Conservation (phyloP, 2,888 invertebrate species). For the Ganaspis brasiliensis region DNA sequence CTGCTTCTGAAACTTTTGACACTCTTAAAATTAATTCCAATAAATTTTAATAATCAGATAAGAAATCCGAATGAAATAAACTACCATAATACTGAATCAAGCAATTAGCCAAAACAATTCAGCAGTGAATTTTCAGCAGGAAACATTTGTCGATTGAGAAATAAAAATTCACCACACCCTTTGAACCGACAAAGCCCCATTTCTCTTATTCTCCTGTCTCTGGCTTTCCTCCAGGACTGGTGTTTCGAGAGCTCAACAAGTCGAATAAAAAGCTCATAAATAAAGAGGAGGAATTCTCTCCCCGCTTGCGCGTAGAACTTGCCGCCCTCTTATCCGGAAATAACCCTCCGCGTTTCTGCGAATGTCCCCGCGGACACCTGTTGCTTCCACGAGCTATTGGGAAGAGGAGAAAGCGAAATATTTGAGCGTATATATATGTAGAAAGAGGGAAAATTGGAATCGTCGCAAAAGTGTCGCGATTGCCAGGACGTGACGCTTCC, state of each 20-base stretch:
- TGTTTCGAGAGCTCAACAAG: constrained; percentile 76
- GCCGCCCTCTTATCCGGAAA: constrained; percentile 64
- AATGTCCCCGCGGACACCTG: constrained; percentile 81
- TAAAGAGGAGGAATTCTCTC: constrained; percentile 75
- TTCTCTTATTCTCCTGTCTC: constrained; percentile 57
- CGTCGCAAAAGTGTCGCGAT: constrained; percentile 60
- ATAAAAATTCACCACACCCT: no score
- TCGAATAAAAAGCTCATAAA: constrained; percentile 81
- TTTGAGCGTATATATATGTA: background rate
- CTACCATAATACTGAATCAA: no score
- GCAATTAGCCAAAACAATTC: no score
- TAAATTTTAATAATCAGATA: no score
- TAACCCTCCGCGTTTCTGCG: constrained; percentile 77
- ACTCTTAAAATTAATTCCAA: no score
- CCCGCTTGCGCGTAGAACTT: constrained; percentile 57
- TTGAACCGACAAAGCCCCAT: background rate
- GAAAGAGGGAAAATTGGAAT: constrained; percentile 49
- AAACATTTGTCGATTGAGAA: no score
- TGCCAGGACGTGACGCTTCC: constrained; percentile 49
- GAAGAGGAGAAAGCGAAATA: constrained; percentile 45
- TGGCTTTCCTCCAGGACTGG: constrained; percentile 49
- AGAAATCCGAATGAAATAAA: no score
- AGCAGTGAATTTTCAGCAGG: no score
- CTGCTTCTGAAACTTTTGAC: no score
- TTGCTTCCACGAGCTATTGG: constrained; percentile 68